Evolutionary conservation across 2,797 vertebrate species (phyloP), one percentile per base, ranked within the genome.

Genomic region (Acipenser oxyrinchus): DNA sequence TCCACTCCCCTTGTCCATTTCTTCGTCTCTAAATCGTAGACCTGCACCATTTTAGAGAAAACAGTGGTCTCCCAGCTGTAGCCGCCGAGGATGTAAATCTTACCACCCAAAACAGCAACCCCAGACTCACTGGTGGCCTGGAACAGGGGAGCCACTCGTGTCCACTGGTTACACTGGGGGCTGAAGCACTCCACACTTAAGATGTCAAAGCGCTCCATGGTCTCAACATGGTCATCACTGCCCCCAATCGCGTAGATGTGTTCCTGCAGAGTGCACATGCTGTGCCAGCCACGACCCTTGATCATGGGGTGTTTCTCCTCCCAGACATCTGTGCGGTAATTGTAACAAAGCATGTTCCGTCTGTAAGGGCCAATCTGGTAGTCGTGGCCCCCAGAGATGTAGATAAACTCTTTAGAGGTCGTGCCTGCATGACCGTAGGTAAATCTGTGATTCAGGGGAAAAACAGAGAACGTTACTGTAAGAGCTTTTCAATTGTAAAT

Each of bases 361-460:
- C 95, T 87, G 70, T 97, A 97, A 0, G 95, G 95, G 1, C 95
- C 95, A 0, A 96, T 95, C 78, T 97, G 95, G 73, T 92, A 94
- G 74, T 99, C 93, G 0, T 98, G 95, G 65, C 96, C 96, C 0
- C 96, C 96, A 0, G 95, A 97, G 75, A 99, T 94, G 84, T 94
- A 99, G 70, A 96, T 89, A 0, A 89, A 83, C 1, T 90, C 92
- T n/a, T 86, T 87, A 80, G 93, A 93, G 61, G 93, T 88, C 0
- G 95, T 90, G 6, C 96, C 96, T 0, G 95, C 96, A 0, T 98
- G 95, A 67, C 95, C 95, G 0, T 96, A 98, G 0, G 95, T 97
- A 58, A 93, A 93, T 79, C 96, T 99, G 62, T 62, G 68, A 58
- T 53, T 6, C 68, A 18, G 15, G 72, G 60, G 69, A 51, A 70